Evolutionary conservation across 2,888 invertebrate genomes (phyloP).

Genomic region (Drosophila meridiana): DNA sequence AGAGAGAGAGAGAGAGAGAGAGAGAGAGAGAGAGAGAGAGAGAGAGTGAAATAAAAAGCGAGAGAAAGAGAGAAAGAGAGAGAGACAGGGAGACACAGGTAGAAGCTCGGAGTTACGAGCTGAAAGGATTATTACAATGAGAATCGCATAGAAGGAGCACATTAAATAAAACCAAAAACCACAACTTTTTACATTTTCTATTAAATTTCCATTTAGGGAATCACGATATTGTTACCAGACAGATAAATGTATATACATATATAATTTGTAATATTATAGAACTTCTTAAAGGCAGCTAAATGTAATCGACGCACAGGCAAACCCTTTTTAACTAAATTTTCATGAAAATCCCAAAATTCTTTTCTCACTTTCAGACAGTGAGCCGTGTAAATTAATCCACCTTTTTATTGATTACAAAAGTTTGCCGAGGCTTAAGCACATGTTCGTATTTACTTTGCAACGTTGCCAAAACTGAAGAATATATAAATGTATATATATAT

Average conservation of each 20-base stretch:
- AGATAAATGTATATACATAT: background rate
- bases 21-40: background rate
- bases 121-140: background rate
- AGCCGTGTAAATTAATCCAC: slow-evolving; percentile 13
- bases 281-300: background rate
- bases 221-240: background rate
- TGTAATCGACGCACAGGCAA: background rate
- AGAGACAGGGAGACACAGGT: too few species aligned
- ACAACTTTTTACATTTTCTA: background rate
- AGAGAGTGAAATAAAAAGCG: background rate
- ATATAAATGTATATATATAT: background rate
- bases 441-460: background rate
- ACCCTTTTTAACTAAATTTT: background rate
- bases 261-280: background rate
- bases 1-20: background rate
- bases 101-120: background rate
- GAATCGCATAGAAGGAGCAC: background rate
- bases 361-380: background rate
- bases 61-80: background rate
- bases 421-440: slow-evolving; percentile 14
- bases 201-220: background rate
- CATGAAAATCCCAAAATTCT: background rate
- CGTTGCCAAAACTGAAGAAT: background rate
- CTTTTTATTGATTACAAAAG: slow-evolving; percentile 24
- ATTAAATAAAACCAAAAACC: background rate